Percentiles rank a stretch among this genome's conserved stretches.
Evolutionary conservation across 2,888 invertebrate genomes (phyloP).

Genomic region (Cryptophagus acutangulus): DNA sequence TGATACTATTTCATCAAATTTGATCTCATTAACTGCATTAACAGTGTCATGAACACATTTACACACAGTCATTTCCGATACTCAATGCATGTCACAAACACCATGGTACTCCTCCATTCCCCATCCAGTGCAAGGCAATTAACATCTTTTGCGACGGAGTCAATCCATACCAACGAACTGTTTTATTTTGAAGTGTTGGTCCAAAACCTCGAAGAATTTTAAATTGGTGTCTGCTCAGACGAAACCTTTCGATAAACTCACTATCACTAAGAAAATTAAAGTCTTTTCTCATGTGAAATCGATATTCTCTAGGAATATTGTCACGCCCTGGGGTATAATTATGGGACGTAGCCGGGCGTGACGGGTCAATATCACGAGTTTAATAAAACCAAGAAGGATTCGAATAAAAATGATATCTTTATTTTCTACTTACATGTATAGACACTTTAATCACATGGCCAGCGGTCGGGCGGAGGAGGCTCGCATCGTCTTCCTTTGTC

Average conservation of each 20-base stretch:
- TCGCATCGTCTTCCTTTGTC: too few relatives aligned
- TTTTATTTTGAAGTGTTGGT: slow-evolving; percentile 11
- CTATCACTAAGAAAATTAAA: slow-evolving; percentile 9
- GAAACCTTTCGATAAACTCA: slow-evolving; percentile 17
- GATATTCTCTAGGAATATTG: slow-evolving; percentile 5
- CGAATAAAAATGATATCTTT: too few relatives aligned
- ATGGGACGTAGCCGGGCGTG: too few relatives aligned
- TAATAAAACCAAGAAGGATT: too few relatives aligned
- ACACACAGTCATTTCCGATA: slow-evolving; percentile 27
- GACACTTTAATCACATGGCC: too few relatives aligned
- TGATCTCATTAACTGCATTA: slow-evolving; percentile 20
- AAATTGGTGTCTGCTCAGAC: slow-evolving; percentile 11
- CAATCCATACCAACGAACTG: slow-evolving; percentile 16
- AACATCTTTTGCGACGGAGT: slow-evolving; percentile 13
- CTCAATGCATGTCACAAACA: slow-evolving; percentile 28
- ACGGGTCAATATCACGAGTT: too few relatives aligned
- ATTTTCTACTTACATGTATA: too few relatives aligned
- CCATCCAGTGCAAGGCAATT: slow-evolving; percentile 22
- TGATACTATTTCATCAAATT: slow-evolving; percentile 19
- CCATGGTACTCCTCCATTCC: slow-evolving; percentile 15
- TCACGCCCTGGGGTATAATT: too few relatives aligned
- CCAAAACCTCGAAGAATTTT: slow-evolving; percentile 11
- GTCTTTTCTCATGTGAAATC: slow-evolving; percentile 6
- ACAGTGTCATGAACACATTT: slow-evolving; percentile 21
- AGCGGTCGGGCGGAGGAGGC: too few relatives aligned